These are phyloP conservation scores for Anthonomus grandis DNA, from an alignment of 1,140 invertebrate genomes.

Conservation along the genomic window DNA sequence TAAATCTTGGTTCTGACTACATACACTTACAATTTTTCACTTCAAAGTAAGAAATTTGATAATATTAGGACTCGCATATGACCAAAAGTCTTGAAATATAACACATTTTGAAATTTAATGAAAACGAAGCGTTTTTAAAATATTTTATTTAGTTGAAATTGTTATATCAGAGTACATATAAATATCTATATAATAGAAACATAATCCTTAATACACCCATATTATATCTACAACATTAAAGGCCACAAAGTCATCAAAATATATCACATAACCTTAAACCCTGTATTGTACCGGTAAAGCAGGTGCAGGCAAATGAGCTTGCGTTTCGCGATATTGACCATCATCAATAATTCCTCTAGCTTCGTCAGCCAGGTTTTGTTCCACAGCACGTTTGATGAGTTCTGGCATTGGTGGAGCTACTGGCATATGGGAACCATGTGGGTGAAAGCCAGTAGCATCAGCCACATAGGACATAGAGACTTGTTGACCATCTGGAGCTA, in stretches of 20 bases:
- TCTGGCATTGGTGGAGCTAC: constrained; percentile 52
- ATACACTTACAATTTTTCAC: too few relatives aligned
- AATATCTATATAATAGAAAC: too few relatives aligned
- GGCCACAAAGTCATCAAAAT: constrained; percentile 2
- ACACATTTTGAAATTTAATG: too few relatives aligned
- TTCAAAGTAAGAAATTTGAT: too few relatives aligned
- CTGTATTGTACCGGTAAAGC: constrained; percentile 6
- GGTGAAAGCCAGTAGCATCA: constrained; percentile 56
- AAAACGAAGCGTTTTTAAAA: too few relatives aligned
- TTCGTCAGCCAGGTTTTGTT: constrained; percentile 48
- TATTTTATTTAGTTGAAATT: too few relatives aligned
- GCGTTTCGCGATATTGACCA: constrained; percentile 29
- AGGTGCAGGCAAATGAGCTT: constrained; percentile 8
- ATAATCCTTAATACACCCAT: too few relatives aligned
- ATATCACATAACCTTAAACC: constrained; percentile 5
- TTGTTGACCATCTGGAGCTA: constrained; percentile 53
- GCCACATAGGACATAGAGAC: constrained; percentile 56
- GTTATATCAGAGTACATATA: too few relatives aligned
- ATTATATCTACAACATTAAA: not conserved
- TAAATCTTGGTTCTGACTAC: too few relatives aligned
- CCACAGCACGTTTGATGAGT: constrained; percentile 50
- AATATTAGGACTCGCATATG: too few relatives aligned
- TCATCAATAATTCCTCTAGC: constrained; percentile 35
- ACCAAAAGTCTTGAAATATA: too few relatives aligned
- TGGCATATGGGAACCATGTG: constrained; percentile 51